Conservation (phyloP, 2,797 vertebrate species). For the Linurgus olivaceus region DNA sequence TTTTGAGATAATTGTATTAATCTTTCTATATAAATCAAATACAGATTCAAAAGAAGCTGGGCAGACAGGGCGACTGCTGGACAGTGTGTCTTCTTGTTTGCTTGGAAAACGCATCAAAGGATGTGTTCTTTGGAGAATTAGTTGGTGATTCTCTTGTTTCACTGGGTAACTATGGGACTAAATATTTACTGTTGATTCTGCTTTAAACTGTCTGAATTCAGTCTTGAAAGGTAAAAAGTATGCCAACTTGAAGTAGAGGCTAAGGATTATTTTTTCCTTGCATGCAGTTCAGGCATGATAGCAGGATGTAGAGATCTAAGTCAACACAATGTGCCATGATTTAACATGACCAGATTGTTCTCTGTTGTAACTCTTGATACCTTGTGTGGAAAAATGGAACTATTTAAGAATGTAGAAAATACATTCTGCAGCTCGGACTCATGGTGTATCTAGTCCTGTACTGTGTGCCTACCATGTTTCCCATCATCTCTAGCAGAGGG, state of each 20-base stretch:
- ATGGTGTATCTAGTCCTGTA: accelerated
- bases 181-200: neutral
- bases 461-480: neutral
- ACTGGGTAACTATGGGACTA: neutral
- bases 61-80: neutral
- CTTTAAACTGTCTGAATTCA: neutral
- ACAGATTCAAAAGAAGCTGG: neutral
- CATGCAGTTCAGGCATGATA: neutral
- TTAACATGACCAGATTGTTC: neutral
- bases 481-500: neutral
- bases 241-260: neutral
- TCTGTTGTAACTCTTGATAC: neutral
- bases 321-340: neutral
- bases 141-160: neutral
- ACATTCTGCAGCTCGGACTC: neutral
- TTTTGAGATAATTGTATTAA: neutral
- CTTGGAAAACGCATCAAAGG: neutral
- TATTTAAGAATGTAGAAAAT: neutral
- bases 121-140: neutral
- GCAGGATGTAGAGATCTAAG: neutral
- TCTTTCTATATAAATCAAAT: neutral
- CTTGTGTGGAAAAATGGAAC: neutral
- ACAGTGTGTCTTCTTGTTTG: neutral
- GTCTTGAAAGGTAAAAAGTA: neutral
- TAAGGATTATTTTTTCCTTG: neutral